Percentiles rank a stretch among this genome's conserved stretches.
These are phyloP conservation scores for Aspiorhynchus laticeps DNA, from an alignment of 2,113 vertebrate genomes.

Conservation along the genomic window DNA sequence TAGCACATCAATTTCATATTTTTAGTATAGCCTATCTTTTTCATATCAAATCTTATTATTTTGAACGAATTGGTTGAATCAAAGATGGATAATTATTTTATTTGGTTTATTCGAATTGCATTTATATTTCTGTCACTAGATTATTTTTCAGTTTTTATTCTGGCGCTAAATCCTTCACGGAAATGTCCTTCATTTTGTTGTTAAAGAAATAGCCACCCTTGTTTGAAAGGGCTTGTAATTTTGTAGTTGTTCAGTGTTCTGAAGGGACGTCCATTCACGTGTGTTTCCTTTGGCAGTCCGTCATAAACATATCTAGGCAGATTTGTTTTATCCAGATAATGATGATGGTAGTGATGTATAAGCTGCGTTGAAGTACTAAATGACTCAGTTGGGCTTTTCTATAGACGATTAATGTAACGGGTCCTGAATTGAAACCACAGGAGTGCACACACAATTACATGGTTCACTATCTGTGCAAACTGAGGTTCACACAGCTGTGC, in stretches of 20 bases:
- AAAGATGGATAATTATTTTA: too few relatives aligned
- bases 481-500: background rate
- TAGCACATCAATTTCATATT: too few relatives aligned
- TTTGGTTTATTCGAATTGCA: too few relatives aligned
- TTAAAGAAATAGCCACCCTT: background rate
- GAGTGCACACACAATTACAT: conserved; percentile 9
- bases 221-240: conserved; percentile 3
- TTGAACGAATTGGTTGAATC: too few relatives aligned
- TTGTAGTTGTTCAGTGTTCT: background rate
- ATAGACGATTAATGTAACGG: background rate
- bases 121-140: too few relatives aligned
- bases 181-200: background rate
- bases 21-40: too few relatives aligned
- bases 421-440: conserved; percentile 8
- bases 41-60: too few relatives aligned
- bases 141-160: too few relatives aligned
- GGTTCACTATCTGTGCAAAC: background rate
- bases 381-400: conserved; percentile 20
- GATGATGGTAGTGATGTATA: background rate
- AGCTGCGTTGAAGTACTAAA: background rate
- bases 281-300: background rate
- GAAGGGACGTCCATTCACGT: background rate
- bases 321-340: conserved; percentile 25
- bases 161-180: background rate
- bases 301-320: conserved; percentile 8